phyloP scores from a whole-genome alignment of 2,113 vertebrate genomes.

The Mus pahari region DNA sequence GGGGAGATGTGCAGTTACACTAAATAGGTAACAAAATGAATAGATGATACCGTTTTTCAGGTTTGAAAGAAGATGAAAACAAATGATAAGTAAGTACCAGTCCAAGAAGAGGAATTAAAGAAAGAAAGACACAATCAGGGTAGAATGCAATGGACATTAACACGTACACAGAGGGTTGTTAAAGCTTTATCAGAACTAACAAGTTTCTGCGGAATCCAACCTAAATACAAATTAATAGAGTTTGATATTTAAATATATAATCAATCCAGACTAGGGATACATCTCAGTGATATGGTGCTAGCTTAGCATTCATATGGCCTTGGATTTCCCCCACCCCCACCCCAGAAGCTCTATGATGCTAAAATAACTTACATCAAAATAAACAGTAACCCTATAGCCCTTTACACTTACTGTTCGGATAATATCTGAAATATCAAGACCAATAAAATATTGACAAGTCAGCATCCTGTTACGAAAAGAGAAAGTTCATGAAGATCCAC shows the following conservation, averaged over 20 bases:
- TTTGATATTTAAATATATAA: constrained; percentile 34
- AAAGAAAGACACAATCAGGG: constrained; percentile 31
- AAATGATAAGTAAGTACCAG: not conserved
- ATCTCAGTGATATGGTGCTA: not conserved
- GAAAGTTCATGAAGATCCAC: not conserved
- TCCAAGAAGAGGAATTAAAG: not conserved
- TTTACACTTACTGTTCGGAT: constrained; percentile 8
- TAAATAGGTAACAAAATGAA: constrained; percentile 11
- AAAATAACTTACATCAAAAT: constrained; percentile 12
- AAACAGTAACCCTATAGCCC: constrained; percentile 3
- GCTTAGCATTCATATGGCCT: not conserved
- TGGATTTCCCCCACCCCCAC: not conserved
- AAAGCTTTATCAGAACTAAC: constrained; percentile 33
- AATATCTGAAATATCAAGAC: constrained; percentile 22
- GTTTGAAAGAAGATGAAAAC: constrained; percentile 30
- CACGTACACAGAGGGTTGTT: not conserved
- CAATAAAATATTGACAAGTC: constrained; percentile 56
- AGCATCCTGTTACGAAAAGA: not conserved
- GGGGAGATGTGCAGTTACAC: not conserved
- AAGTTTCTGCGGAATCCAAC: constrained; percentile 37
- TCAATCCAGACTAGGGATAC: not conserved
- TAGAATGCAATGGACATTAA: constrained; percentile 35
- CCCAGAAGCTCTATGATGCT: not conserved
- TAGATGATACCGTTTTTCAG: not conserved
- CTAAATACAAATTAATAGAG: constrained; percentile 17